phyloP scores from a whole-genome alignment of 2,888 invertebrate genomes.

The Dasypogon diadema region DNA sequence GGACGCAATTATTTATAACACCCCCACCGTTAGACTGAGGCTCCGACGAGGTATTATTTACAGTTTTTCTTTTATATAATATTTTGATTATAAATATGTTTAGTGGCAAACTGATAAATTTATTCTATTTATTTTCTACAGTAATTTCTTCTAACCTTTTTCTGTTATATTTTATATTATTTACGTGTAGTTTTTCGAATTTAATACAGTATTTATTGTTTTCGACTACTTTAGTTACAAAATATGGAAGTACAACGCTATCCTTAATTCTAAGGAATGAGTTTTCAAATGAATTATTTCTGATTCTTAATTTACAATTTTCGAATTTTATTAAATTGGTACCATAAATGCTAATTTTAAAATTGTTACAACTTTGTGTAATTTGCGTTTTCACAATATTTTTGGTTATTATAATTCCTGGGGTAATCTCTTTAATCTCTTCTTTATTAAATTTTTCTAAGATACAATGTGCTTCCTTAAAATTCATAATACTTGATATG shows the following conservation, averaged over 20 bases:
- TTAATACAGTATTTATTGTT: neutral
- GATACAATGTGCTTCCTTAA: constrained; percentile 33
- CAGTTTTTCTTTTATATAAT: neutral
- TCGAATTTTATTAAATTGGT: constrained; percentile 39
- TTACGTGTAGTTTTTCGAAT: neutral
- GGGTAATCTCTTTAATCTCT: constrained; percentile 34
- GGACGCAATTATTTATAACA: no score
- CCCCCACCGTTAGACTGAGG: neutral
- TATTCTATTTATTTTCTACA: neutral
- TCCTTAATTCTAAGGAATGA: neutral
- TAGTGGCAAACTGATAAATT: neutral
- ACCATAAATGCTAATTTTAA: constrained; percentile 13
- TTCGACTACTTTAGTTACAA: neutral
- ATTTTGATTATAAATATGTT: neutral
- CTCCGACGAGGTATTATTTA: neutral
- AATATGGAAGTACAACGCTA: neutral
- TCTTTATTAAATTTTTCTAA: constrained; percentile 18
- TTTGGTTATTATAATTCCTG: constrained; percentile 45
- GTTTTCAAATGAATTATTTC: constrained; percentile 48
- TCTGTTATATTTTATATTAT: neutral
- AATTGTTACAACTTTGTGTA: constrained; percentile 47
- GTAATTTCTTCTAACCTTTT: neutral
- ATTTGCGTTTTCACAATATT: constrained; percentile 23
- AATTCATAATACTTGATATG: constrained; percentile 20
- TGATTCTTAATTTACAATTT: constrained; percentile 47